These are phyloP conservation scores for Collichthys lucidus DNA, from an alignment of 2,113 vertebrate genomes.

Conservation along the genomic window DNA sequence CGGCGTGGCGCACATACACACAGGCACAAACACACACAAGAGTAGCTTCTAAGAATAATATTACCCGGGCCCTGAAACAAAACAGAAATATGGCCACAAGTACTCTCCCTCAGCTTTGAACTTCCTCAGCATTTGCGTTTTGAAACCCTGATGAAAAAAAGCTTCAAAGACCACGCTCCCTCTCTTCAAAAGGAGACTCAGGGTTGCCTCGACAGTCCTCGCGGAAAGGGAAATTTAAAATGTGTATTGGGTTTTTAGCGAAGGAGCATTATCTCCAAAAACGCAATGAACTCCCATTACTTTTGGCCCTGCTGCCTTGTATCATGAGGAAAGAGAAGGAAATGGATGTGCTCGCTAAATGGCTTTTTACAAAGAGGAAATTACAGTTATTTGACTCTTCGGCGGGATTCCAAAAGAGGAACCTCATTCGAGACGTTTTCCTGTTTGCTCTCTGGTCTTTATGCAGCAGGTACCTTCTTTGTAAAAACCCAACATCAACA, in stretches of 20 bases:
- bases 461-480: not conserved
- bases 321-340: slow-evolving; percentile 62
- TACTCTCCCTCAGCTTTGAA: slow-evolving; percentile 82
- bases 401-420: slow-evolving; percentile 48
- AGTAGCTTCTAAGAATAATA: slow-evolving; percentile 51
- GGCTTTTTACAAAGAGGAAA: slow-evolving; percentile 71
- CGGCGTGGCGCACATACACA: slow-evolving; percentile 33
- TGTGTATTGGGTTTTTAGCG: slow-evolving; percentile 73
- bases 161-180: slow-evolving; percentile 81
- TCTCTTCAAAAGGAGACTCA: slow-evolving; percentile 83
- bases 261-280: slow-evolving; percentile 78
- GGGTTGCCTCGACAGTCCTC: slow-evolving; percentile 74
- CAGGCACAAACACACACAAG: slow-evolving; percentile 25
- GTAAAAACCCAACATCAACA: not conserved
- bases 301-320: slow-evolving; percentile 59
- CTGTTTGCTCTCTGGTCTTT: slow-evolving; percentile 17
- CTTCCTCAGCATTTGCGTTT: slow-evolving; percentile 78
- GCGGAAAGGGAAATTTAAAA: slow-evolving; percentile 76
- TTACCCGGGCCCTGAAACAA: slow-evolving; percentile 72
- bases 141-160: slow-evolving; percentile 81
- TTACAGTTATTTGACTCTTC: slow-evolving; percentile 68
- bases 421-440: slow-evolving; percentile 17
- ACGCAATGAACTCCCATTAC: slow-evolving; percentile 72
- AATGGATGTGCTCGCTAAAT: slow-evolving; percentile 71
- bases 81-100: slow-evolving; percentile 77